Evolutionary conservation across 2,113 vertebrate genomes (phyloP), one percentile per base, ranked within the genome.

Genomic region (Microtus montanus): DNA sequence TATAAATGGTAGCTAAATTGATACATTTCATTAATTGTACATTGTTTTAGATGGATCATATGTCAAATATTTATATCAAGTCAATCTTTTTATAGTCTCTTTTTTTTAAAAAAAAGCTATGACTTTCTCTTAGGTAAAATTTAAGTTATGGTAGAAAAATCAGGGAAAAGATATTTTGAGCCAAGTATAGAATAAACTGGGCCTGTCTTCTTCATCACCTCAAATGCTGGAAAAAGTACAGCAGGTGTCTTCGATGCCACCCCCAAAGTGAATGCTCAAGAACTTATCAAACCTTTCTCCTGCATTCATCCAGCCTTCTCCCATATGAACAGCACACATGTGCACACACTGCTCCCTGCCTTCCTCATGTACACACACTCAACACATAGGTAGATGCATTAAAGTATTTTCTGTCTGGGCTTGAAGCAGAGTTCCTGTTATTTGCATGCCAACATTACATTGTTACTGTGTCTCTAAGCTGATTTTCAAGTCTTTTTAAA

Each of bases 401-500:
- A 61, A 94, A 87, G 61, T 95, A 71, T 20, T 66, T 88, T 75
- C 44, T 89, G 58, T 41, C 38, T 85, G 52, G 9, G 6, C 38
- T 94, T 91, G 74, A 87, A 79, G 79, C 41, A 92, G 38, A 52
- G 93, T 78, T 88, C 12, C 7, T 87, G 4, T 94, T 93, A 78
- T 89, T 89, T 87, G 49, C 64, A 63, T 33, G 28, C 15, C 85
- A 33, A 80, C 24, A 75, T 92, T 86, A 64, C 92, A 84, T 84
- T 75, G 47, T 95, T 52, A 88, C 80, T 73, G 4, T 96, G 30
- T 68, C 68, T 90, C 47, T 49, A 95, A 61, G 61, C 85, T 88
- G 61, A 85, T 94, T 94, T 95, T 79, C 12, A 64, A 85, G 61
- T 83, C 54, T 63, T 96, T 97, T 93, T 63, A 44, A 54, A 93